A percentile compares a stretch with the other conserved stretches of the same genome.
phyloP scores from a whole-genome alignment of 1,140 invertebrate genomes.

The Pentalonia nigronervosa region DNA sequence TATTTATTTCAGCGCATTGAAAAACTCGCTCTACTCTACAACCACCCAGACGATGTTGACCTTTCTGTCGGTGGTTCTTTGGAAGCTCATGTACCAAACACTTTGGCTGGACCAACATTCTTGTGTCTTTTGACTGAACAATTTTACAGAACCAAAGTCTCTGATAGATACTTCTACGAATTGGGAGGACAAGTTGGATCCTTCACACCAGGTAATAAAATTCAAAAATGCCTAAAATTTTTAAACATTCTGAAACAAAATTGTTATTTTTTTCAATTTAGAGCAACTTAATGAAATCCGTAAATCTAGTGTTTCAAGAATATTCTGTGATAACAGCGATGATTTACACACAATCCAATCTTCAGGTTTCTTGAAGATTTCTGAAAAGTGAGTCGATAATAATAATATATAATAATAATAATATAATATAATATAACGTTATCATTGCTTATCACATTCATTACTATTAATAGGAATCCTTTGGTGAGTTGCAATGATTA shows the following conservation, averaged over 20 bases:
- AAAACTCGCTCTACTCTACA: conserved; percentile 72
- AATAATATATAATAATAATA: conserved; percentile 19
- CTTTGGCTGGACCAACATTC: conserved; percentile 89
- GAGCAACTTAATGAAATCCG: conserved; percentile 87
- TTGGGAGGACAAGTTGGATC: conserved; percentile 70
- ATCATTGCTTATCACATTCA: background rate
- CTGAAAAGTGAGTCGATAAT: conserved; percentile 67
- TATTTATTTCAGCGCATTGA: conserved; percentile 70
- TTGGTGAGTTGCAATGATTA: conserved; percentile 70
- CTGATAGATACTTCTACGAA: conserved; percentile 87
- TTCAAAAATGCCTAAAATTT: background rate
- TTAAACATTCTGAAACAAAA: background rate
- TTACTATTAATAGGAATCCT: conserved; percentile 70
- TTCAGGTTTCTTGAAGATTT: conserved; percentile 70
- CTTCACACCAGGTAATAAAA: conserved; percentile 75
- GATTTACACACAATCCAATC: conserved; percentile 78
- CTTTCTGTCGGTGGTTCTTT: conserved; percentile 84
- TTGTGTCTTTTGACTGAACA: conserved; percentile 88
- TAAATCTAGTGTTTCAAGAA: conserved; percentile 79
- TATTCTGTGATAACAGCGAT: conserved; percentile 89
- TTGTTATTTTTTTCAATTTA: conserved; percentile 63
- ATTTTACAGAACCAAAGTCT: conserved; percentile 83
- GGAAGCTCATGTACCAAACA: conserved; percentile 78
- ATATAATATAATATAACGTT: background rate
- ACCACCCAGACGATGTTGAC: conserved; percentile 84